These are phyloP conservation scores for Hybognathus amarus DNA, from an alignment of 2,797 vertebrate genomes.

Conservation along the genomic window DNA sequence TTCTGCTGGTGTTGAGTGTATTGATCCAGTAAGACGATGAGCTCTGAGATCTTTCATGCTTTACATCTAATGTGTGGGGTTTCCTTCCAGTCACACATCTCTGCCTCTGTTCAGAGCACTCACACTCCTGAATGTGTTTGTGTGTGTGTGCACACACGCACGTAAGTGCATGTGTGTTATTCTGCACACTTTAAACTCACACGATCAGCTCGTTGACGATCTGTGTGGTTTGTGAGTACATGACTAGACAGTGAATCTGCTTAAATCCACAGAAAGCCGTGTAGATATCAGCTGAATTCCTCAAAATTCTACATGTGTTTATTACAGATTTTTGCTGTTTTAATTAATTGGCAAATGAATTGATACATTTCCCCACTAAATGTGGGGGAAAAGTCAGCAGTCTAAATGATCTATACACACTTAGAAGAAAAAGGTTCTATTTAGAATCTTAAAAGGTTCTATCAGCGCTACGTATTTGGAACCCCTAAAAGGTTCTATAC, in stretches of 20 bases:
- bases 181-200: background rate
- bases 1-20: background rate
- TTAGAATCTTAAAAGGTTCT: too few species aligned
- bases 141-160: background rate
- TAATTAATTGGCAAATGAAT: background rate
- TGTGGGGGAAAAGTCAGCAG: background rate
- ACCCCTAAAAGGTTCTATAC: too few species aligned
- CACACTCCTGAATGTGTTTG: background rate
- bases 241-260: background rate
- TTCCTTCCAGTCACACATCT: constrained; percentile 18
- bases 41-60: constrained; percentile 13
- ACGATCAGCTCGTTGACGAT: background rate
- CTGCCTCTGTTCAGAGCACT: background rate
- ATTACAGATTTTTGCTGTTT: background rate
- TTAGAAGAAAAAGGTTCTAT: too few species aligned
- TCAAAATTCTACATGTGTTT: background rate
- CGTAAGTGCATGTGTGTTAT: background rate
- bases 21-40: constrained; percentile 8
- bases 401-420: background rate
- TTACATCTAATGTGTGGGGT: constrained; percentile 15
- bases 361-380: background rate
- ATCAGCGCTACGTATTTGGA: too few species aligned
- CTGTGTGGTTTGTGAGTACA: background rate
- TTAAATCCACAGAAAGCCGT: background rate
- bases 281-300: background rate